phyloP scores from a whole-genome alignment of 2,797 vertebrate genomes.

The Naso thynnoides region DNA sequence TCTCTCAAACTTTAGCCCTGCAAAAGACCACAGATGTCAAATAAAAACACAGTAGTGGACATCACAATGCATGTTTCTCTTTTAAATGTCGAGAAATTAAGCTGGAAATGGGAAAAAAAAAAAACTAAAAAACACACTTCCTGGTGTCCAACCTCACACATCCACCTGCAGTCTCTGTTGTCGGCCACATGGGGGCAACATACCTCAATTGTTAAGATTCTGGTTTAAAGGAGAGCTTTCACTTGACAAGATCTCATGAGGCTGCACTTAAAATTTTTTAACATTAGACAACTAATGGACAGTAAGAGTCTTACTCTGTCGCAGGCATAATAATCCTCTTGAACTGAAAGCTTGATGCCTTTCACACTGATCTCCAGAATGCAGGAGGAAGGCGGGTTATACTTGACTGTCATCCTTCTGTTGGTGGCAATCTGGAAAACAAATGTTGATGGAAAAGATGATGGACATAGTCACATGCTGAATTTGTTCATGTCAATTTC shows the following conservation, averaged over 20 bases:
- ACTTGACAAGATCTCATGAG: not conserved
- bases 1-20: too few relatives aligned
- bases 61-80: too few relatives aligned
- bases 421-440: conserved; percentile 93
- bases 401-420: conserved; percentile 96
- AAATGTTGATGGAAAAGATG: not conserved
- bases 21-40: too few relatives aligned
- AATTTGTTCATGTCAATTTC: not conserved
- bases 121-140: too few relatives aligned
- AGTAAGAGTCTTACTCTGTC: conserved; percentile 64
- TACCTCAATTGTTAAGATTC: not conserved
- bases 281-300: not conserved
- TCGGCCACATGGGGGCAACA: conserved; percentile 56
- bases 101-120: too few relatives aligned
- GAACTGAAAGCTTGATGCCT: conserved; percentile 94
- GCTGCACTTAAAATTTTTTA: not conserved
- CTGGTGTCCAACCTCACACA: rapidly evolving
- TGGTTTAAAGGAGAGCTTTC: not conserved
- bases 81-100: too few relatives aligned
- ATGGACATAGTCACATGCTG: not conserved
- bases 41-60: too few relatives aligned
- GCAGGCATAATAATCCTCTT: conserved; percentile 87
- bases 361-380: conserved; percentile 94
- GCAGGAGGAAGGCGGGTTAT: conserved; percentile 96
- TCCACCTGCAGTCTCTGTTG: conserved; percentile 16